Percentiles rank a stretch among this genome's conserved stretches.
phyloP scores from a whole-genome alignment of 1,140 invertebrate species.

The Ips nitidus region DNA sequence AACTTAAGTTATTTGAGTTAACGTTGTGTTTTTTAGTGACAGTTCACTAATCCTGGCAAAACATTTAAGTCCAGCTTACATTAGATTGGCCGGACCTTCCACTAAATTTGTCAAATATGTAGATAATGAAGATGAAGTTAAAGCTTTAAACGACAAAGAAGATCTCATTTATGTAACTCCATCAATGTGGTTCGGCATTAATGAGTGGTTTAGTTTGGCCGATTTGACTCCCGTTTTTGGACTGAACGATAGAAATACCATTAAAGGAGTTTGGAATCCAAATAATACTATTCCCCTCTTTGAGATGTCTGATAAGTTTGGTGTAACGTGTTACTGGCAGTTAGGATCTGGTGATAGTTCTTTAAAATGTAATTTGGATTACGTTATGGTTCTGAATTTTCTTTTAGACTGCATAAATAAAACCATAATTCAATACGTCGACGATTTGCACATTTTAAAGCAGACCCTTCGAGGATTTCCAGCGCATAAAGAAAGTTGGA shows the following conservation, averaged over 20 bases:
- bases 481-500: slow-evolving; percentile 51
- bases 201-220: slow-evolving; percentile 54
- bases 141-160: slow-evolving; percentile 20
- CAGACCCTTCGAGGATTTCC: slow-evolving; percentile 61
- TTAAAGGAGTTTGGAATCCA: slow-evolving; percentile 56
- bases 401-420: slow-evolving; percentile 56
- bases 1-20: background rate
- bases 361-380: background rate
- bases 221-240: slow-evolving; percentile 56
- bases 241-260: slow-evolving; percentile 52
- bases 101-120: slow-evolving; percentile 57
- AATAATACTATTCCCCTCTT: slow-evolving; percentile 57
- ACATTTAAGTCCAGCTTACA: slow-evolving; percentile 61
- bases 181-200: slow-evolving; percentile 54
- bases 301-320: slow-evolving; percentile 59
- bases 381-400: background rate
- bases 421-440: slow-evolving; percentile 55
- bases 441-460: slow-evolving; percentile 59
- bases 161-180: slow-evolving; percentile 40
- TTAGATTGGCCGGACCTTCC: slow-evolving; percentile 61
- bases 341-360: slow-evolving; percentile 62
- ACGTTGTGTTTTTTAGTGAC: slow-evolving; percentile 46
- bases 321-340: slow-evolving; percentile 62
- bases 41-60: slow-evolving; percentile 59
- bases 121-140: slow-evolving; percentile 47